Evolutionary conservation across 2,113 vertebrate species (phyloP).

Genomic region (Psophia crepitans): DNA sequence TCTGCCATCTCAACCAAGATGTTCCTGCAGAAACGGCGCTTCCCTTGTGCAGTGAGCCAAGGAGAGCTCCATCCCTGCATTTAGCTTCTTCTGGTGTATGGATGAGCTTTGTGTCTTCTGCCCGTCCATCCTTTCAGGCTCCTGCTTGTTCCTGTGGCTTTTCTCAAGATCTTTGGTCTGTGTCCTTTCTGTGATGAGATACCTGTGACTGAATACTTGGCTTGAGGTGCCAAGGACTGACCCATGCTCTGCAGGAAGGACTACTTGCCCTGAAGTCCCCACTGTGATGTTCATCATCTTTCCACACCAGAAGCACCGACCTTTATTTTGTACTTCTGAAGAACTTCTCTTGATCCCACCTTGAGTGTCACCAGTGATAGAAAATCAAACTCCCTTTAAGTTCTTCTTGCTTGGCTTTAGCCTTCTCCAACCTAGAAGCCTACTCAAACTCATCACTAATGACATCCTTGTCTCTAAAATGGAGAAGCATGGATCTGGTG

Average conservation of each 20-base stretch:
- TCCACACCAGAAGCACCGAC: accelerated
- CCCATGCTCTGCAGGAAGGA: not conserved
- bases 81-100: not conserved
- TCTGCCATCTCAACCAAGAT: not conserved
- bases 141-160: not conserved
- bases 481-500: too few species aligned
- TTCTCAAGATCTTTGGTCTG: not conserved
- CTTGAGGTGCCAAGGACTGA: not conserved
- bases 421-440: not conserved
- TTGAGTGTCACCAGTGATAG: not conserved
- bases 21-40: not conserved
- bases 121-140: not conserved
- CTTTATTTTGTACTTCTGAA: not conserved
- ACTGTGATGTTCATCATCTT: not conserved
- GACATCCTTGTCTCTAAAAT: too few species aligned
- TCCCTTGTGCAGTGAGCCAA: not conserved
- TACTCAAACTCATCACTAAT: accelerated
- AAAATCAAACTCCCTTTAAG: not conserved
- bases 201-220: too few species aligned
- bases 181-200: not conserved
- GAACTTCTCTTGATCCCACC: not conserved
- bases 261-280: not conserved
- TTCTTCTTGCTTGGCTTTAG: not conserved
- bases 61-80: not conserved
- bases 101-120: not conserved